Conservation (phyloP, 2,888 invertebrate species). For the Xestoiulus laeticollis region DNA sequence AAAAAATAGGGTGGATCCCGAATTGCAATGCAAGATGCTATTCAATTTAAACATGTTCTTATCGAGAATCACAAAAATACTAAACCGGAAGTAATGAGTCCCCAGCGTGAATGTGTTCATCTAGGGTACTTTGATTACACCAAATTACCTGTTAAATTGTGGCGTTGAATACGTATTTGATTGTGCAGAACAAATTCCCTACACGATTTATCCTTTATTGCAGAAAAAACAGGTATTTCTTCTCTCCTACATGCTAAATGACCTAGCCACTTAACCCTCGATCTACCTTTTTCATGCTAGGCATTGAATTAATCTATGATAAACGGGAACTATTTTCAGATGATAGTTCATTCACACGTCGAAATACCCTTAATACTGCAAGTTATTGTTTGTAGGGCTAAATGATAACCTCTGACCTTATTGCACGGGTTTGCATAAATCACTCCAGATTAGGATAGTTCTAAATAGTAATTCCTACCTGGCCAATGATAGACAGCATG, state of each 20-base stretch:
- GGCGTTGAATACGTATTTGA: neutral
- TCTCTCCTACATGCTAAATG: neutral
- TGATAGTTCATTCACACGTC: conserved; percentile 10
- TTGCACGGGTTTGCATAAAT: too few relatives aligned
- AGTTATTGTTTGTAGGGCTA: neutral
- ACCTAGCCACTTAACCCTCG: conserved; percentile 26
- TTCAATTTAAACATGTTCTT: neutral
- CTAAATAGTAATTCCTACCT: neutral
- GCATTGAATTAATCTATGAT: neutral
- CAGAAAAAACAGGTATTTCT: neutral
- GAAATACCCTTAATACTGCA: neutral
- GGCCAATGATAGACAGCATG: too few relatives aligned
- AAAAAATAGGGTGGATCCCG: neutral
- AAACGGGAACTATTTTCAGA: neutral
- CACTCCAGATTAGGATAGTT: neutral
- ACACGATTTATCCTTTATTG: neutral
- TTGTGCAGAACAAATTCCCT: neutral
- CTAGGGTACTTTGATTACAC: neutral
- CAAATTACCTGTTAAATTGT: neutral
- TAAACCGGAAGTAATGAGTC: neutral
- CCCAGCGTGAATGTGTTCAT: neutral
- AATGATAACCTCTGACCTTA: neutral
- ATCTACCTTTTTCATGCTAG: neutral
- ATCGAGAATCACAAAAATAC: neutral
- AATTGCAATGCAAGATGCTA: neutral